These are phyloP conservation scores for Labeo rohita DNA, from an alignment of 2,113 vertebrate genomes.

Conservation along the genomic window DNA sequence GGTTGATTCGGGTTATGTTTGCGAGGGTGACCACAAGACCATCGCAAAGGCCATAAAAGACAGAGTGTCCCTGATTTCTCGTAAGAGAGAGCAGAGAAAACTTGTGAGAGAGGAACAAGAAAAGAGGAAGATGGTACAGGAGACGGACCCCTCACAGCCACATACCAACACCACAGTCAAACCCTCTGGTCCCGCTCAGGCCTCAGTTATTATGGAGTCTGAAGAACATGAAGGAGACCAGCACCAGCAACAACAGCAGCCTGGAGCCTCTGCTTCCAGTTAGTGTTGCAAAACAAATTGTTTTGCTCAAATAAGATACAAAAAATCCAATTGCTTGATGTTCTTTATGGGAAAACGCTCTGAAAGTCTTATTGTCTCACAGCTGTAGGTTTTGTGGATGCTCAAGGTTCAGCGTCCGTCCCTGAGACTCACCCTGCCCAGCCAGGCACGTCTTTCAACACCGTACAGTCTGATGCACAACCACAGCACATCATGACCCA, in stretches of 20 bases:
- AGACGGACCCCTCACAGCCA: conserved; percentile 52
- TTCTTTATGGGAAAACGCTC: background rate
- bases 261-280: conserved; percentile 62
- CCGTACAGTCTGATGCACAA: conserved; percentile 60
- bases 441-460: conserved; percentile 50
- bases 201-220: conserved; percentile 81
- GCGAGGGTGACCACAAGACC: conserved; percentile 96
- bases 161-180: conserved; percentile 38
- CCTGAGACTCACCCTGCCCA: conserved; percentile 62
- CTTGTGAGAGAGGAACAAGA: conserved; percentile 92
- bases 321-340: background rate
- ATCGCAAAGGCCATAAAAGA: conserved; percentile 99
- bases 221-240: conserved; percentile 90
- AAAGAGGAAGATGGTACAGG: conserved; percentile 86
- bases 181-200: conserved; percentile 61
- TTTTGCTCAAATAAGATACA: background rate
- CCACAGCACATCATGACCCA: conserved; percentile 52
- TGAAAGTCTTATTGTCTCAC: conserved; percentile 4
- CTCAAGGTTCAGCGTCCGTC: conserved; percentile 55
- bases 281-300: background rate
- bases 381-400: conserved; percentile 42
- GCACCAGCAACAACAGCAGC: conserved; percentile 84
- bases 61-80: conserved; percentile 91
- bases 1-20: conserved; percentile 97
- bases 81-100: conserved; percentile 93